These are phyloP conservation scores for Phortica magna DNA, from an alignment of 2,888 invertebrate genomes.

Conservation along the genomic window DNA sequence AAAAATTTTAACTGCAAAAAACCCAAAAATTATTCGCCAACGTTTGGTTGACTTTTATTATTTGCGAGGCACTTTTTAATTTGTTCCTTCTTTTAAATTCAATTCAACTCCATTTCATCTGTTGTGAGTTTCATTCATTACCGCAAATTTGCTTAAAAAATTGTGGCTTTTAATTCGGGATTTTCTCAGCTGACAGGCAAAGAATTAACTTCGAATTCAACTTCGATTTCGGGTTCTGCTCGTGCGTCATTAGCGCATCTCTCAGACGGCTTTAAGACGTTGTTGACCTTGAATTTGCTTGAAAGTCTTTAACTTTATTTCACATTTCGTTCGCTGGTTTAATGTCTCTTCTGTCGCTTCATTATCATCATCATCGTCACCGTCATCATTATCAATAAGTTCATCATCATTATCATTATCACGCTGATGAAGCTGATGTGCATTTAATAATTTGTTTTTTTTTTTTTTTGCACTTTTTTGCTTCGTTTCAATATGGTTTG, in stretches of 20 bases:
- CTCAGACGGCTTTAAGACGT: constrained; percentile 57
- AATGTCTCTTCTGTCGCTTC: constrained; percentile 45
- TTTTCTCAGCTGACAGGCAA: not conserved
- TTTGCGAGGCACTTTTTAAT: not conserved
- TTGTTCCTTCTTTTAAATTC: not conserved
- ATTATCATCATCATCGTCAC: constrained; percentile 64
- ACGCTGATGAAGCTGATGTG: constrained; percentile 66
- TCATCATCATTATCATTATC: not conserved
- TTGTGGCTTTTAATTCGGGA: constrained; percentile 11
- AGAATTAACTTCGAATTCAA: not conserved
- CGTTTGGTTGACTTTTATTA: not conserved
- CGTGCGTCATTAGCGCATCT: constrained; percentile 35
- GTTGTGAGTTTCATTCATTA: constrained; percentile 9
- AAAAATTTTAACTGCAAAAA: too few relatives aligned
- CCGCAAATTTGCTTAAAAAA: constrained; percentile 12
- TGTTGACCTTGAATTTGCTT: constrained; percentile 72
- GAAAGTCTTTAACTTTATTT: constrained; percentile 70
- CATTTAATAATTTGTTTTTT: constrained; percentile 56
- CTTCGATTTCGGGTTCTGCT: constrained; percentile 10
- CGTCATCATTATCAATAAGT: not conserved
- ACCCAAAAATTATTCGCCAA: not conserved
- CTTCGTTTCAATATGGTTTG: constrained; percentile 18
- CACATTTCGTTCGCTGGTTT: constrained; percentile 49
- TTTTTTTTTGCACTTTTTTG: constrained; percentile 38
- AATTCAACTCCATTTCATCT: not conserved